Percentiles rank a stretch among this genome's conserved stretches.
phyloP scores from a whole-genome alignment of 2,797 vertebrate genomes.

The Diplodus puntazzo region DNA sequence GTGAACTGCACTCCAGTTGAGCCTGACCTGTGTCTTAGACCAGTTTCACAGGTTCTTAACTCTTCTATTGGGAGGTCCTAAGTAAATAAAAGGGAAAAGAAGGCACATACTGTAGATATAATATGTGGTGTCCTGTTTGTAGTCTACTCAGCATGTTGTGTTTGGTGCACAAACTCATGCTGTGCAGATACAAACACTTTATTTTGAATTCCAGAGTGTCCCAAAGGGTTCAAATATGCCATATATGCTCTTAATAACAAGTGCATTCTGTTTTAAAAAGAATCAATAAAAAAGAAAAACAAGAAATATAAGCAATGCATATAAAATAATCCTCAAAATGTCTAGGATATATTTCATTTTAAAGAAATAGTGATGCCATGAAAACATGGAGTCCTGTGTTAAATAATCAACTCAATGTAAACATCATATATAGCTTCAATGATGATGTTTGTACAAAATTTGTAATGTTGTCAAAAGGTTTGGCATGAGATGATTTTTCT shows the following conservation, averaged over 20 bases:
- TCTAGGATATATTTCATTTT: no score
- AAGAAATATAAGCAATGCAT: background rate
- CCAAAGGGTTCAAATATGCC: background rate
- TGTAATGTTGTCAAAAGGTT: background rate
- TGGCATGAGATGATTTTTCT: background rate
- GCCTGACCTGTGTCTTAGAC: background rate
- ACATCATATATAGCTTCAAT: background rate
- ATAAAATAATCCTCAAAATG: background rate
- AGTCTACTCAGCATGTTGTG: background rate
- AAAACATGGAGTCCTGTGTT: background rate
- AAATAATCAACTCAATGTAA: background rate
- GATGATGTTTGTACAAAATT: background rate
- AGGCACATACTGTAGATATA: background rate
- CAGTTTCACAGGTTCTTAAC: slow-evolving; percentile 31
- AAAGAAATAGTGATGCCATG: background rate
- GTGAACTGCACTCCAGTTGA: slow-evolving; percentile 13
- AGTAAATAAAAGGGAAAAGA: slow-evolving; percentile 4
- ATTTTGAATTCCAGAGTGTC: background rate
- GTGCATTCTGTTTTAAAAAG: background rate
- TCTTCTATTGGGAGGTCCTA: background rate
- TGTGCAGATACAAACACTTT: background rate
- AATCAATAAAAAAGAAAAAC: background rate
- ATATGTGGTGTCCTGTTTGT: background rate
- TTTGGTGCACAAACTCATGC: no score
- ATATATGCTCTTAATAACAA: background rate